Evolutionary conservation across 1,140 invertebrate genomes (phyloP).

Genomic region (Papilio dardanus): DNA sequence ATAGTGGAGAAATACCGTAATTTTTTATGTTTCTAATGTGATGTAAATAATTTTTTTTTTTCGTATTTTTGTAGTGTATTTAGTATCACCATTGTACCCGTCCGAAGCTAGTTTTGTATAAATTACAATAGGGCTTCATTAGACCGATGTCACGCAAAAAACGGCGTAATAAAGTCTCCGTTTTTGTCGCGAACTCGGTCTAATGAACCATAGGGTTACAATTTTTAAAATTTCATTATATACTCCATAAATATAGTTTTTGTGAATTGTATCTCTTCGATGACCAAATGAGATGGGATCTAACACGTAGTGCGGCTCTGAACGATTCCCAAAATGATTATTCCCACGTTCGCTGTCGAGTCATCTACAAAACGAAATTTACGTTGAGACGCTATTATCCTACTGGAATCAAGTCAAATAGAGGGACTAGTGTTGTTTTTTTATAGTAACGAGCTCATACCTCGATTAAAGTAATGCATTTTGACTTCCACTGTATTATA

Average conservation of each 20-base stretch:
- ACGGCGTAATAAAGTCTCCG: no score
- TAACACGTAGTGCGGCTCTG: constrained; percentile 37
- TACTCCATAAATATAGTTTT: neutral
- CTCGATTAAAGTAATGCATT: constrained; percentile 71
- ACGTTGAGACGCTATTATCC: constrained; percentile 69
- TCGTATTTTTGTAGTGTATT: no score
- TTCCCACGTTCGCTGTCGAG: constrained; percentile 70
- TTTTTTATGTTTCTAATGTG: no score
- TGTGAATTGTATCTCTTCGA: constrained; percentile 32
- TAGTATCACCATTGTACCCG: no score
- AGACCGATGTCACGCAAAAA: no score
- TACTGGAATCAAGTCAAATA: constrained; percentile 73
- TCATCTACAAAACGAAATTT: constrained; percentile 70
- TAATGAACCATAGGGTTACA: no score
- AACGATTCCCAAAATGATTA: constrained; percentile 58
- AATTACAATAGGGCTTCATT: no score
- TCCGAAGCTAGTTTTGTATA: no score
- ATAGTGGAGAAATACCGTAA: no score
- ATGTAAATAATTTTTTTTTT: no score
- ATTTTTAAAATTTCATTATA: no score
- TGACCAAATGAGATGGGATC: constrained; percentile 43
- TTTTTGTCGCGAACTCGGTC: no score
- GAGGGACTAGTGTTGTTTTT: constrained; percentile 50
- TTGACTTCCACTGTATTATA: constrained; percentile 62
- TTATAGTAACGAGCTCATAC: constrained; percentile 58